Conservation (phyloP, 2,113 vertebrate species). For the Aptenodytes patagonicus region DNA sequence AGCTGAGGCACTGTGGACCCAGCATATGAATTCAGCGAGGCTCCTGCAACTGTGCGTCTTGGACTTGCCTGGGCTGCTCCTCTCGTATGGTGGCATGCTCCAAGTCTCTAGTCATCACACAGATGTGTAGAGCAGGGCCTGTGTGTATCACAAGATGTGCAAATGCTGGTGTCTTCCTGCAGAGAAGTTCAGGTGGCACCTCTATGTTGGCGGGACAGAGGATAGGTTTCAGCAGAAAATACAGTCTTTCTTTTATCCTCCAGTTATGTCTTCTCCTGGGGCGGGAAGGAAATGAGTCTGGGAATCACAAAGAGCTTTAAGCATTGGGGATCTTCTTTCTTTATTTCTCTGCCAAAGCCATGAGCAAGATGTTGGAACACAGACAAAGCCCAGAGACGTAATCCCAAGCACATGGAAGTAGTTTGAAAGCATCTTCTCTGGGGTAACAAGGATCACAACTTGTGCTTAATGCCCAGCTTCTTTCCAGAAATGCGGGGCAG, state of each 20-base stretch:
- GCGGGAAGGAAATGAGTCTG: constrained; percentile 33
- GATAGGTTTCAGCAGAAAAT: neutral
- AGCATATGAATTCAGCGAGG: neutral
- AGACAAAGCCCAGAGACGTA: neutral
- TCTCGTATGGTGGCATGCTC: neutral
- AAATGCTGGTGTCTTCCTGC: neutral
- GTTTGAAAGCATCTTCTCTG: neutral
- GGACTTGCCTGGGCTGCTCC: neutral
- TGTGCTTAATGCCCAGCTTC: neutral
- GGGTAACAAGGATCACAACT: neutral
- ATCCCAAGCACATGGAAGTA: constrained; percentile 28
- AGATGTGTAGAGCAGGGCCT: neutral
- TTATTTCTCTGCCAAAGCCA: constrained; percentile 54
- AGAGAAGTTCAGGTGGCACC: neutral
- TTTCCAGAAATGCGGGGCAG: neutral
- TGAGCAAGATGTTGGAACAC: constrained; percentile 39
- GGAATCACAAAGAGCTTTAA: constrained; percentile 37
- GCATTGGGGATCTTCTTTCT: constrained; percentile 27
- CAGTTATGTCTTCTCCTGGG: neutral
- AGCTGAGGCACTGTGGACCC: neutral
- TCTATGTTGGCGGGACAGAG: neutral
- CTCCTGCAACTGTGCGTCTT: neutral
- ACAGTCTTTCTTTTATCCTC: neutral
- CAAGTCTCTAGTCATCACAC: neutral
- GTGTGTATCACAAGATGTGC: neutral